phyloP scores from a whole-genome alignment of 2,888 invertebrate genomes.

The Troilus luridus region DNA sequence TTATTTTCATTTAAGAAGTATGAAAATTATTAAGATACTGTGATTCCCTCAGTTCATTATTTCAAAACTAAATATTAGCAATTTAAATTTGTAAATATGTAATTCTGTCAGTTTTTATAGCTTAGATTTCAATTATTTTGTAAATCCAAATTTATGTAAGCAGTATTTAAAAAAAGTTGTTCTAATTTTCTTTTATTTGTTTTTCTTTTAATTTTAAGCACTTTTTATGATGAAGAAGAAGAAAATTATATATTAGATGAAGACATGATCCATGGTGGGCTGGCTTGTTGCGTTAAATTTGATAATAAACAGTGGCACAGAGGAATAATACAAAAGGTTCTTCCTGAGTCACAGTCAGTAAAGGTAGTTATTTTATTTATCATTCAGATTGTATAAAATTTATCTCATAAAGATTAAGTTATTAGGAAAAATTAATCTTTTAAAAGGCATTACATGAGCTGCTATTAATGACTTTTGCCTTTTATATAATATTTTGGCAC shows the following conservation, averaged over 20 bases:
- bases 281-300: constrained; percentile 47
- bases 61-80: too few species aligned
- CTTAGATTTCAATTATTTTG: too few species aligned
- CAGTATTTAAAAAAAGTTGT: too few species aligned
- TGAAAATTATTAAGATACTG: too few species aligned
- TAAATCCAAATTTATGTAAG: too few species aligned
- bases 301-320: constrained; percentile 44
- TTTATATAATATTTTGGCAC: background rate
- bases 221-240: constrained; percentile 54
- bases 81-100: too few species aligned
- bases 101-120: too few species aligned
- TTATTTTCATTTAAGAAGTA: too few species aligned
- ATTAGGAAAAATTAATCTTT: background rate
- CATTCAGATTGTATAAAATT: background rate
- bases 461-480: too few species aligned
- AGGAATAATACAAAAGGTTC: background rate
- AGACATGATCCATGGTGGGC: background rate
- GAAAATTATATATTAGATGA: background rate
- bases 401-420: background rate
- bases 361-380: background rate
- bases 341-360: background rate
- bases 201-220: constrained; percentile 17
- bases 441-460: background rate
- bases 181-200: too few species aligned
- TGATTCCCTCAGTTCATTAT: too few species aligned